Conservation (phyloP, 2,113 vertebrate species). For the Clarias batrachus region DNA sequence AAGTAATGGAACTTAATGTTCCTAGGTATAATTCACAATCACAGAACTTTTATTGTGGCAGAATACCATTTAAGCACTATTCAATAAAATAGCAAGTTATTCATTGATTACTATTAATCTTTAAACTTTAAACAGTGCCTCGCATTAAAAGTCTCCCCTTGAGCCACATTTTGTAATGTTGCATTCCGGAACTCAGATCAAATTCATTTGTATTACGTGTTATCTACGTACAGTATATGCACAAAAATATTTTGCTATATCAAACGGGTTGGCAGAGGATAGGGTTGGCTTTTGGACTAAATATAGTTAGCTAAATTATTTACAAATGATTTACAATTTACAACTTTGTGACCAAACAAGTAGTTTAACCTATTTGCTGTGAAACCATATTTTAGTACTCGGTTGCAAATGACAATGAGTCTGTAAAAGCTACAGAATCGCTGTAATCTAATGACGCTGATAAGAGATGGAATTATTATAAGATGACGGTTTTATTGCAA, state of each 20-base stretch:
- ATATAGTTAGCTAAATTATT: neutral
- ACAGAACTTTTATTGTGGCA: neutral
- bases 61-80: neutral
- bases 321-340: neutral
- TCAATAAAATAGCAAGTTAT: neutral
- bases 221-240: neutral
- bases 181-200: neutral
- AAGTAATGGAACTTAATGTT: neutral
- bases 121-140: neutral
- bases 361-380: neutral
- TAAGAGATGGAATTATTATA: too few species aligned
- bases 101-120: neutral
- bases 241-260: neutral
- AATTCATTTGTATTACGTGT: neutral
- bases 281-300: too few species aligned
- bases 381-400: too few species aligned
- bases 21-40: neutral
- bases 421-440: too few species aligned
- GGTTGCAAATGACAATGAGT: too few species aligned
- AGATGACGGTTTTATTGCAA: too few species aligned
- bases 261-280: neutral
- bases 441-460: too few species aligned
- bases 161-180: neutral
- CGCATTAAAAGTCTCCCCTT: neutral
- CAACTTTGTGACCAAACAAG: neutral